Evolutionary conservation across 2,888 invertebrate genomes (phyloP).

Genomic region (Nasonovia ribisnigri): DNA sequence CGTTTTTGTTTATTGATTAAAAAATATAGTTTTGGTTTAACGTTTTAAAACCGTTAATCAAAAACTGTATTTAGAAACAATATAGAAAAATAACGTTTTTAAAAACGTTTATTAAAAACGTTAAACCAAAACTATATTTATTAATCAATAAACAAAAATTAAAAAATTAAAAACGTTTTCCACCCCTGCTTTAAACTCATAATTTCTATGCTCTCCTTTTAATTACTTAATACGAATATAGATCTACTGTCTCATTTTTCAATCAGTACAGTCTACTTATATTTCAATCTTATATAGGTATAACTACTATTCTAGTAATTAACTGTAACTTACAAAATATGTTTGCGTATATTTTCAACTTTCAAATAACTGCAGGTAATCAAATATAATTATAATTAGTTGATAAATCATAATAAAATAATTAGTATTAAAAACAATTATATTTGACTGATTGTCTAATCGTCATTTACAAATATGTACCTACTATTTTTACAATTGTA

Average conservation of each 20-base stretch:
- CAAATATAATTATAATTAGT: neutral
- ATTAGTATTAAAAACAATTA: neutral
- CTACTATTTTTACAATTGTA: neutral
- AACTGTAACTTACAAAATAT: neutral
- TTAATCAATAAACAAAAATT: too few species aligned
- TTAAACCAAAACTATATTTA: too few species aligned
- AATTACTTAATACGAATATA: neutral
- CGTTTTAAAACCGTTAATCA: too few species aligned
- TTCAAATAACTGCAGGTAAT: neutral
- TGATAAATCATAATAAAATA: neutral
- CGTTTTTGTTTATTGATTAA: too few species aligned
- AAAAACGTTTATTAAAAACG: too few species aligned
- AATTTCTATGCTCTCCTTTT: neutral
- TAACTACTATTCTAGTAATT: neutral
- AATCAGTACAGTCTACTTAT: neutral
- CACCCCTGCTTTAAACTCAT: neutral
- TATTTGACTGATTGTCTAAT: too few species aligned
- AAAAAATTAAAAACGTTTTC: too few species aligned
- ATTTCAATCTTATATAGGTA: neutral
- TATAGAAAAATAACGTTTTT: too few species aligned
- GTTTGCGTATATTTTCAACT: neutral
- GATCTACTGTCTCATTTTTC: neutral
- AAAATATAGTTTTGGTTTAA: too few species aligned
- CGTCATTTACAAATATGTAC: neutral
- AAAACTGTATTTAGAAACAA: too few species aligned